Evolutionary conservation across 2,888 invertebrate genomes (phyloP).

Genomic region (Hipparchia sbordonii): DNA sequence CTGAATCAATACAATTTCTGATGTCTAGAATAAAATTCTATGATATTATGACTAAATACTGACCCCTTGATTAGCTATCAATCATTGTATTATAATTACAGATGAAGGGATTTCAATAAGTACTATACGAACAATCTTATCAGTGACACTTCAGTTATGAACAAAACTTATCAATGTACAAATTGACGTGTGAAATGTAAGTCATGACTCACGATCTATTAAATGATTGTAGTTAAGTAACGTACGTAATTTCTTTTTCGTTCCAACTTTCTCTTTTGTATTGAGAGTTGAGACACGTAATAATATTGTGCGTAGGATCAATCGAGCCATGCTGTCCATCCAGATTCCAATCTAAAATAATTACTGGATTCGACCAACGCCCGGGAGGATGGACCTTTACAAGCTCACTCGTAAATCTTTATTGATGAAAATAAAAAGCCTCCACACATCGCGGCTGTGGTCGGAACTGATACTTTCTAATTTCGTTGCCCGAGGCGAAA

Average conservation of each 20-base stretch:
- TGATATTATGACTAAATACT: neutral
- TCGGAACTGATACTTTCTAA: conserved; percentile 71
- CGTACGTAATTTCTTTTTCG: conserved; percentile 47
- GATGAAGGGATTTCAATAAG: neutral
- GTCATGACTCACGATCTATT: conserved; percentile 31
- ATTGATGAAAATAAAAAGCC: conserved; percentile 59
- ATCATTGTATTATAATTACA: too few species aligned
- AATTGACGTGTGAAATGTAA: conserved; percentile 18
- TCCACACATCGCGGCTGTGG: conserved; percentile 47
- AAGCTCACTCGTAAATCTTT: conserved; percentile 71
- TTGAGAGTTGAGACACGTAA: conserved; percentile 45
- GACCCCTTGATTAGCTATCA: neutral
- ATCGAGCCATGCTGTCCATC: conserved; percentile 48
- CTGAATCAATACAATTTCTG: neutral
- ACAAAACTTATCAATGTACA: conserved; percentile 17
- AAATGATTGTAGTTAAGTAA: conserved; percentile 46
- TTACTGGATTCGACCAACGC: conserved; percentile 55
- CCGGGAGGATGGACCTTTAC: conserved; percentile 49
- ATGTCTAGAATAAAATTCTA: neutral
- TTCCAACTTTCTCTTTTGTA: conserved; percentile 63
- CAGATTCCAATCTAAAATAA: conserved; percentile 59
- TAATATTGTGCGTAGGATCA: conserved; percentile 47
- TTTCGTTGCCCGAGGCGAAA: conserved; percentile 72
- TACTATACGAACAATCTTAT: conserved; percentile 25
- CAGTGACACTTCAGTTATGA: conserved; percentile 22